Base-by-base conservation (phyloP, 2,113 vertebrate genomes). In the Bombycilla garrulus region DNA sequence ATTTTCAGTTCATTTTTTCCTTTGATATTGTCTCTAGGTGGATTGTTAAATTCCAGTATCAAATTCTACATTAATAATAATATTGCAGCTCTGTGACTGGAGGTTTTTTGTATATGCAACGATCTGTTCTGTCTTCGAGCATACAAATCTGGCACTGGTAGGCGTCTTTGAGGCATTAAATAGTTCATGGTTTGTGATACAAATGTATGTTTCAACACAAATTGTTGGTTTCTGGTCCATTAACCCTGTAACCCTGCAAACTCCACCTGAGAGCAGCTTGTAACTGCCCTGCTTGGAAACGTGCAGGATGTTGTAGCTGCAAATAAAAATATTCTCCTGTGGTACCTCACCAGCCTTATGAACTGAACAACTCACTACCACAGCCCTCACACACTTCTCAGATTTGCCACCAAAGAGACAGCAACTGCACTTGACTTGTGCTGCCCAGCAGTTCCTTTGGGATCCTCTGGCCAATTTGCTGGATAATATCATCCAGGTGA, bases 361-460 rank as follows among this genome's bases (percentile, higher is more conserved):
- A 54, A n/a, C 29, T 48, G 26, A 57, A 4, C 10, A 44, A 14
- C 10, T 60, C 45, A 10, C 10, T 25, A 1, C 8, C 42, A 16
- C 5, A 45, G 47, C 36, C 36, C 51, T 51, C 48, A 5, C 22
- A 26, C 22, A 12, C 5, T 25, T 20, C 54, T 22, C 8, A 0
- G 7, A 51, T 5, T 2, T 1, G n/a, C 17, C 77, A 67, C 42
- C 47, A 18, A 9, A 44, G 64, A 9, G 47, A 10, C 4, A 24
- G 42, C 0, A 3, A 10, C 81, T 65, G 50, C 19, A 2, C 56
- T 25, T 16, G 8, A 2, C 33, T 51, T 18, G 7, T 9, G 29
- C 31, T 86, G 69, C 56, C 38, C 38, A n/a, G 1, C 2, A 12
- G 12, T 7, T 51, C 47, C 17, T 42, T 62, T 42, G 50, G 69